These are phyloP conservation scores for Xanthia icteritia DNA, from an alignment of 2,888 invertebrate genomes.

Conservation along the genomic window DNA sequence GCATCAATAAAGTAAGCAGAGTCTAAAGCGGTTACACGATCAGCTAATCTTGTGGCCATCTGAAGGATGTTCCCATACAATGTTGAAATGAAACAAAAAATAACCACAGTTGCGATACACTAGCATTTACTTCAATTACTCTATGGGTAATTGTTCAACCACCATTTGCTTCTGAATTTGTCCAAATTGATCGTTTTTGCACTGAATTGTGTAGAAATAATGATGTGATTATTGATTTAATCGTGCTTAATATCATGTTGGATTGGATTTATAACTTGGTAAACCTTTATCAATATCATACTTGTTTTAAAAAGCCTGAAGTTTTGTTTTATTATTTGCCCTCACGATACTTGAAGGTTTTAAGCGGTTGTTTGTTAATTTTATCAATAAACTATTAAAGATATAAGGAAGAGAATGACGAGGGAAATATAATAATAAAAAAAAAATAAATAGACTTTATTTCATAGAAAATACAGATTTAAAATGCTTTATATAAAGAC, in stretches of 20 bases:
- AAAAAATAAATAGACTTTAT: no score
- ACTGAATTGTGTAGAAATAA: conserved; percentile 15
- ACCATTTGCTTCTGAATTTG: conserved; percentile 35
- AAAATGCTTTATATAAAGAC: no score
- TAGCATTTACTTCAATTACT: conserved; percentile 47
- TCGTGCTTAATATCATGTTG: neutral
- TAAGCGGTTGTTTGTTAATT: neutral
- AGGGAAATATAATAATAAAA: no score
- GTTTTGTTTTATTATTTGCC: neutral
- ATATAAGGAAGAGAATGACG: no score
- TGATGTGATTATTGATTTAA: conserved; percentile 25
- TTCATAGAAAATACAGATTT: no score
- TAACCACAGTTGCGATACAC: conserved; percentile 32
- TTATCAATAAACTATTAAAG: neutral
- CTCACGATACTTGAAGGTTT: conserved; percentile 3
- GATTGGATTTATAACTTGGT: neutral
- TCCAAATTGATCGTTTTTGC: conserved; percentile 33
- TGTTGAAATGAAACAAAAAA: conserved; percentile 57
- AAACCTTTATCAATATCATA: neutral
- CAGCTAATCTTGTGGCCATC: conserved; percentile 42
- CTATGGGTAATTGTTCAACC: conserved; percentile 29
- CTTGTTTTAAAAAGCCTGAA: conserved; percentile 1
- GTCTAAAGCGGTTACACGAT: conserved; percentile 37
- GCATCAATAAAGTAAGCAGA: conserved; percentile 47
- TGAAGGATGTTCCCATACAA: conserved; percentile 63